These are phyloP conservation scores for Branchinecta sandiegonensis DNA, from an alignment of 2,888 invertebrate species.

Conservation along the genomic window DNA sequence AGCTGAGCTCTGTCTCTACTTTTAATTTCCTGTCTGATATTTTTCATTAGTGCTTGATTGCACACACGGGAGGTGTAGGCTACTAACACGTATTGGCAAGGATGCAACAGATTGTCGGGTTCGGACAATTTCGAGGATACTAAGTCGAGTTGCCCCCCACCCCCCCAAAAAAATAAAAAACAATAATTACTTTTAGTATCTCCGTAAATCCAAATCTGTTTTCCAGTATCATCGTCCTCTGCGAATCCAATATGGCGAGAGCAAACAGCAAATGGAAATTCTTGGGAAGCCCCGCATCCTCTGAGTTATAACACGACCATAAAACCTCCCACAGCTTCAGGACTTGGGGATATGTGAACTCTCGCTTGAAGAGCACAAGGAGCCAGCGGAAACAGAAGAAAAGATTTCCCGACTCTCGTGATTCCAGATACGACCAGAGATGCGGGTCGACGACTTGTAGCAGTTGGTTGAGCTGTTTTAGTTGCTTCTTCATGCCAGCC, in stretches of 20 bases:
- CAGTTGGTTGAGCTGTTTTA: constrained; percentile 66
- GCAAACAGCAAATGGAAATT: constrained; percentile 91
- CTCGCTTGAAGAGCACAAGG: constrained; percentile 85
- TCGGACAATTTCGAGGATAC: too few relatives aligned
- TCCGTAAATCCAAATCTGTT: constrained; percentile 89
- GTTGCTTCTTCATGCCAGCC: constrained; percentile 84
- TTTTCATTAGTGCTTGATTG: too few relatives aligned
- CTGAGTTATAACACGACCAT: constrained; percentile 26
- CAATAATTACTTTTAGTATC: constrained; percentile 60
- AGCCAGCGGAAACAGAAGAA: constrained; percentile 99
- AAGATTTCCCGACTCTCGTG: constrained; percentile 85
- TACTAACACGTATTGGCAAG: too few relatives aligned
- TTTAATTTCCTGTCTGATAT: too few relatives aligned
- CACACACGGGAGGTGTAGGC: too few relatives aligned
- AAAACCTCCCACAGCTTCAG: constrained; percentile 83
- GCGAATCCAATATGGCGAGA: constrained; percentile 78
- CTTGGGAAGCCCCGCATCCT: constrained; percentile 17
- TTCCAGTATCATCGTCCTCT: constrained; percentile 72
- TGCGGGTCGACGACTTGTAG: constrained; percentile 66
- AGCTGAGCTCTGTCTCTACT: too few relatives aligned
- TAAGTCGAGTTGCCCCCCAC: neutral
- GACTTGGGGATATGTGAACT: constrained; percentile 71
- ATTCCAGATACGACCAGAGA: constrained; percentile 67
- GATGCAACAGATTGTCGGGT: too few relatives aligned
- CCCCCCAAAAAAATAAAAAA: neutral